Evolutionary conservation across 2,888 invertebrate species (phyloP).

Genomic region (Ditylenchus weischeri): DNA sequence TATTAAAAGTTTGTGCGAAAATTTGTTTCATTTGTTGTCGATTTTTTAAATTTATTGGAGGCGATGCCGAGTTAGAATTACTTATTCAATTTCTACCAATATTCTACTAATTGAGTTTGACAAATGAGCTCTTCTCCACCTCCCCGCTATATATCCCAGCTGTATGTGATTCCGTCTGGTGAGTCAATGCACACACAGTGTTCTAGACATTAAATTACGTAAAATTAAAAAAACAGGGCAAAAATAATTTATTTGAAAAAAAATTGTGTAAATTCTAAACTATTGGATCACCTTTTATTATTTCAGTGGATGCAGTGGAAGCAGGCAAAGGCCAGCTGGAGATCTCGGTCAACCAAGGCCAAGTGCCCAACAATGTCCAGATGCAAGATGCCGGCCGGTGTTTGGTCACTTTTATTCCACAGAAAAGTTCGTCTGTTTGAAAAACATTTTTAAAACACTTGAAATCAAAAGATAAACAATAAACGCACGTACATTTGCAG

Average conservation of each 20-base stretch:
- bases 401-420: conserved; percentile 82
- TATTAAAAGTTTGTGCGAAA: too few relatives aligned
- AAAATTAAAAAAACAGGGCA: too few relatives aligned
- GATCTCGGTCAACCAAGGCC: conserved; percentile 97
- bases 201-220: too few relatives aligned
- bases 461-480: neutral
- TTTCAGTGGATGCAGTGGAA: conserved; percentile 88
- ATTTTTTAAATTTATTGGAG: too few relatives aligned
- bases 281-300: too few relatives aligned
- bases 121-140: conserved; percentile 3
- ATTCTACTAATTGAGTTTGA: too few relatives aligned
- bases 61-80: too few relatives aligned
- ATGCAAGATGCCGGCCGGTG: conserved; percentile 81
- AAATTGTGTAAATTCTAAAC: too few relatives aligned
- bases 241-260: too few relatives aligned
- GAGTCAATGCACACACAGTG: conserved; percentile 13
- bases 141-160: conserved; percentile 46
- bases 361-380: conserved; percentile 93
- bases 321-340: conserved; percentile 98
- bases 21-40: too few relatives aligned
- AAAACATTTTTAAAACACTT: neutral
- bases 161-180: conserved; percentile 51
- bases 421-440: conserved; percentile 64
- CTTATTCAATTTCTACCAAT: too few relatives aligned
- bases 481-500: neutral